These are phyloP conservation scores for Astropecten irregularis DNA, from an alignment of 53 echinoderm and acorn worm genomes.

Conservation along the genomic window DNA sequence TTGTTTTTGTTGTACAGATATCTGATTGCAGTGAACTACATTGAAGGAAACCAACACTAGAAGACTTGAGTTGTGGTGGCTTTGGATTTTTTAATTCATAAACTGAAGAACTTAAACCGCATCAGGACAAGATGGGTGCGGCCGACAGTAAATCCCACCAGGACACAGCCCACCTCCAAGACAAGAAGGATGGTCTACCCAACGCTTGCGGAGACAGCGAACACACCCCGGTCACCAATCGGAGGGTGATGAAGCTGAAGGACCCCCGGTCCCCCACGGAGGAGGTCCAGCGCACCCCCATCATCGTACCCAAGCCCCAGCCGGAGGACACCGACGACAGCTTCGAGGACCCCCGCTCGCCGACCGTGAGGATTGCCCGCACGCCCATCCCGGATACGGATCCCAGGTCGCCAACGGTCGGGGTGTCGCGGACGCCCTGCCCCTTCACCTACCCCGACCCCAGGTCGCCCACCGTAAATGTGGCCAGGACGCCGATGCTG, in stretches of 20 bases:
- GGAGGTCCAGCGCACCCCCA: constrained; percentile 78
- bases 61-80: too few relatives aligned
- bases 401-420: constrained; percentile 87
- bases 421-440: constrained; percentile 68
- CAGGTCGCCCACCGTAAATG: constrained; percentile 74
- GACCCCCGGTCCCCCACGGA: constrained; percentile 93
- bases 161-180: constrained; percentile 15
- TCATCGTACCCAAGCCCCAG: constrained; percentile 62
- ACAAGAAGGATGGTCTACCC: too few relatives aligned
- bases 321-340: constrained; percentile 5
- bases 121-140: too few relatives aligned
- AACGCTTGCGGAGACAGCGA: too few relatives aligned
- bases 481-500: constrained; percentile 79
- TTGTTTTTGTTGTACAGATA: too few relatives aligned
- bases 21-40: too few relatives aligned
- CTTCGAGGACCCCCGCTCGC: constrained; percentile 82
- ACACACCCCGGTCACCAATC: constrained; percentile 70
- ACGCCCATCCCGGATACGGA: constrained; percentile 81
- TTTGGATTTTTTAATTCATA: too few relatives aligned
- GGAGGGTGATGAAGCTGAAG: constrained; percentile 59
- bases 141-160: constrained; percentile 65
- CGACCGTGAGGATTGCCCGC: constrained; percentile 66
- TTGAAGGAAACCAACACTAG: too few relatives aligned
- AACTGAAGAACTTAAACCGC: too few relatives aligned
- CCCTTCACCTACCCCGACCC: constrained; percentile 75